A percentile compares a stretch with the other conserved stretches of the same genome.
These are phyloP conservation scores for Apis cerana DNA, from an alignment of 1,140 invertebrate genomes.

Conservation along the genomic window DNA sequence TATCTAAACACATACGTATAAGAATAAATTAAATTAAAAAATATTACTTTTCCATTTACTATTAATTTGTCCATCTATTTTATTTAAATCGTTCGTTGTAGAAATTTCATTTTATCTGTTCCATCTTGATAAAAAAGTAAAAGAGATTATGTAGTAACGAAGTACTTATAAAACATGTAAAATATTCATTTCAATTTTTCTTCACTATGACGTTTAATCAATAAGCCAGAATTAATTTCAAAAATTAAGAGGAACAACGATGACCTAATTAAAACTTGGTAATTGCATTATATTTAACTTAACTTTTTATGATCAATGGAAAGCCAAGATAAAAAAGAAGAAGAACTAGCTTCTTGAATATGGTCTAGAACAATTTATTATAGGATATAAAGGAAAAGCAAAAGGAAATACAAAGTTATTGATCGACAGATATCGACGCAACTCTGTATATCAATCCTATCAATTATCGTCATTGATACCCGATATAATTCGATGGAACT, in stretches of 20 bases:
- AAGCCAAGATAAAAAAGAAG: background rate
- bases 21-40: too few relatives aligned
- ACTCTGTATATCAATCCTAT: background rate
- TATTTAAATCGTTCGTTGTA: too few relatives aligned
- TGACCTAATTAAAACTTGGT: background rate
- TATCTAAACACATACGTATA: too few relatives aligned
- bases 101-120: too few relatives aligned
- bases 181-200: background rate
- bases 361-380: background rate
- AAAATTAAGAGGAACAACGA: background rate
- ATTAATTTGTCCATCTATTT: too few relatives aligned
- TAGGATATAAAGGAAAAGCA: background rate
- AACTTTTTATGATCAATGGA: background rate
- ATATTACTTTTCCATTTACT: too few relatives aligned
- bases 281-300: background rate
- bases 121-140: too few relatives aligned
- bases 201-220: background rate
- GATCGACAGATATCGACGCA: background rate
- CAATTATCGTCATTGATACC: conserved; percentile 16
- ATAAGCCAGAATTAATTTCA: background rate
- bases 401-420: background rate
- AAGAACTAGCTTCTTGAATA: background rate
- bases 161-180: background rate
- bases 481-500: conserved; percentile 3
- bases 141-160: too few relatives aligned